Conservation (phyloP, 2,797 vertebrate species). For the Alauda arvensis region DNA sequence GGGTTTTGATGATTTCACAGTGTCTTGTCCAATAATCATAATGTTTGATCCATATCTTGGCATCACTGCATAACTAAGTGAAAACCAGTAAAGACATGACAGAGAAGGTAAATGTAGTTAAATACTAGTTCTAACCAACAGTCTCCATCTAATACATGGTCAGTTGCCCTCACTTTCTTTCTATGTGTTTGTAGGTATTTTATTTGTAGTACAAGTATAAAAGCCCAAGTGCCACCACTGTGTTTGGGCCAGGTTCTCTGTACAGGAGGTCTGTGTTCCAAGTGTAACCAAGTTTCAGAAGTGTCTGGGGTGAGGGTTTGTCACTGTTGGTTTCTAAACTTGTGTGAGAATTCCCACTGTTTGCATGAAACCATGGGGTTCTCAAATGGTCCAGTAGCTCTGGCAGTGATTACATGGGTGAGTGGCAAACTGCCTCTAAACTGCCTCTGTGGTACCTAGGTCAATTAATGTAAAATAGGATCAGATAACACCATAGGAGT, state of each 20-base stretch:
- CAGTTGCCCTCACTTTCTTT: neutral
- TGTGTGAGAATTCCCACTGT: conserved; percentile 14
- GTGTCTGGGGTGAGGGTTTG: conserved; percentile 28
- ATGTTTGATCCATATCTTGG: neutral
- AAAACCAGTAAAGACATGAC: neutral
- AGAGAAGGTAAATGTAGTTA: neutral
- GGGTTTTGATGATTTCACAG: neutral
- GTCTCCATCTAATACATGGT: neutral
- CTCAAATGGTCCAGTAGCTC: neutral
- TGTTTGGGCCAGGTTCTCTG: conserved; percentile 23
- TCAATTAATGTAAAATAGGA: neutral
- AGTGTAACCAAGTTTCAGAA: conserved; percentile 34
- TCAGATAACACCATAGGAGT: neutral
- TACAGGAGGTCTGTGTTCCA: conserved; percentile 6
- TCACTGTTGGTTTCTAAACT: neutral
- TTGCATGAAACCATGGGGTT: neutral
- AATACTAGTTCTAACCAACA: neutral
- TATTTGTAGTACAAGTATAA: neutral
- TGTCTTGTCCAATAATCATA: neutral
- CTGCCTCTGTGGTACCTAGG: conserved; percentile 8
- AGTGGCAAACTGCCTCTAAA: neutral
- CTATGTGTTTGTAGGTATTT: neutral
- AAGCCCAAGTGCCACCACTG: conserved; percentile 19
- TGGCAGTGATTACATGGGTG: neutral
- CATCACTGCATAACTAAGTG: neutral